Evolutionary conservation across 2,113 vertebrate genomes (phyloP).

Genomic region (Carlito syrichta): DNA sequence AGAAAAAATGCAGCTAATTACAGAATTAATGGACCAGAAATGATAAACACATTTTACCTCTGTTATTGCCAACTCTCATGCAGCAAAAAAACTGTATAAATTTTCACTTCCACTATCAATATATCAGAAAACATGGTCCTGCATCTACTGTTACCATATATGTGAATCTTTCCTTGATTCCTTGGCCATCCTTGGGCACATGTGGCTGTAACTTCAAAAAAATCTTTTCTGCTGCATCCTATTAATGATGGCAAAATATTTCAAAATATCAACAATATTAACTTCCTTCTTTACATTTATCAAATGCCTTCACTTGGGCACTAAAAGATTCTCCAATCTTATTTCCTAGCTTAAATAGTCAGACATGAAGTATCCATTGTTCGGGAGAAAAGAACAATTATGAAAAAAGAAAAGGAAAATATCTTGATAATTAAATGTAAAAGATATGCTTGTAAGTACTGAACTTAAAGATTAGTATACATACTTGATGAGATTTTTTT

Average conservation of each 20-base stretch:
- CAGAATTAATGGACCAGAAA: not conserved
- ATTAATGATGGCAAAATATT: not conserved
- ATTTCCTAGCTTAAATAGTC: not conserved
- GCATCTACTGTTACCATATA: not conserved
- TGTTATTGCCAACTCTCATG: not conserved
- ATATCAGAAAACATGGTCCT: not conserved
- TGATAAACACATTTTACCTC: not conserved
- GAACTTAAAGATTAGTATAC: not conserved
- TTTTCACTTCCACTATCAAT: not conserved
- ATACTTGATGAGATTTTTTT: not conserved
- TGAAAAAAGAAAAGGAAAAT: not conserved
- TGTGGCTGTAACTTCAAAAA: not conserved
- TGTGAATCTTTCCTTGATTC: not conserved
- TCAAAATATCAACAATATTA: not conserved
- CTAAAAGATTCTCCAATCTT: not conserved
- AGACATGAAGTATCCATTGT: not conserved
- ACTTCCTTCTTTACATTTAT: not conserved
- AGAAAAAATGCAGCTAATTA: not conserved
- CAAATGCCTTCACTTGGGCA: not conserved
- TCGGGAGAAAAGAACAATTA: not conserved
- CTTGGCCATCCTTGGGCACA: not conserved
- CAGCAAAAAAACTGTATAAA: not conserved
- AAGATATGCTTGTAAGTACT: not conserved
- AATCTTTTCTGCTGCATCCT: not conserved
- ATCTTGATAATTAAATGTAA: not conserved